phyloP scores from a whole-genome alignment of 2,888 invertebrate genomes.

The Xylocampa areola region DNA sequence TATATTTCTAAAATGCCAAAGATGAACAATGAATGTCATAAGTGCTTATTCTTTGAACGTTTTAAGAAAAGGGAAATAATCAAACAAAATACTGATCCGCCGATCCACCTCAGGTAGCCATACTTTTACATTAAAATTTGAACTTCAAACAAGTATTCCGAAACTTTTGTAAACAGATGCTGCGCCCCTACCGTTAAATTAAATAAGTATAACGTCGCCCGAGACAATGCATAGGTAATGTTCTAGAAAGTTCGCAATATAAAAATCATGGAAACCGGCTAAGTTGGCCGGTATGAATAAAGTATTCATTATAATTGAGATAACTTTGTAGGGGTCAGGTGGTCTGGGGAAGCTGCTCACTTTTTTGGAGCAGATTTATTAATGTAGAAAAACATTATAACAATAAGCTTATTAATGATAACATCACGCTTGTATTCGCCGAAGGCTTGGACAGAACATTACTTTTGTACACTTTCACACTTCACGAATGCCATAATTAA shows the following conservation, averaged over 20 bases:
- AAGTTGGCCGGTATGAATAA: slow-evolving; percentile 79
- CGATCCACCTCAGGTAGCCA: slow-evolving; percentile 40
- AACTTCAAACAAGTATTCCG: slow-evolving; percentile 48
- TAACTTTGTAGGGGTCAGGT: slow-evolving; percentile 74
- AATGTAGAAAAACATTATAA: too few relatives aligned
- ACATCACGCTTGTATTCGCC: too few relatives aligned
- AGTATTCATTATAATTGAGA: slow-evolving; percentile 83
- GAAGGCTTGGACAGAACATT: too few relatives aligned
- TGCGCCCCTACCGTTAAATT: slow-evolving; percentile 71
- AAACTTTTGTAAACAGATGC: slow-evolving; percentile 55
- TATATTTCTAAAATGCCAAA: too few relatives aligned
- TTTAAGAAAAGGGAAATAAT: background rate
- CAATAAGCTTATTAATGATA: too few relatives aligned
- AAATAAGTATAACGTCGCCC: slow-evolving; percentile 73
- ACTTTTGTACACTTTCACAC: too few relatives aligned
- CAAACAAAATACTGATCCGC: slow-evolving; percentile 3
- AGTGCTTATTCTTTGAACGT: too few relatives aligned
- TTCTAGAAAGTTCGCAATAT: slow-evolving; percentile 79
- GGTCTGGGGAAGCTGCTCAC: slow-evolving; percentile 53
- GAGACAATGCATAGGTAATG: slow-evolving; percentile 87
- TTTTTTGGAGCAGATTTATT: slow-evolving; percentile 12
- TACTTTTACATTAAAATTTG: slow-evolving; percentile 57
- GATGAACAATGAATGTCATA: too few relatives aligned
- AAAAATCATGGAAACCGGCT: slow-evolving; percentile 85
- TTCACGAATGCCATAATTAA: too few relatives aligned